Evolutionary conservation across 2,797 vertebrate species (phyloP), one percentile per base, ranked within the genome.

Genomic region (Labroides dimidiatus): DNA sequence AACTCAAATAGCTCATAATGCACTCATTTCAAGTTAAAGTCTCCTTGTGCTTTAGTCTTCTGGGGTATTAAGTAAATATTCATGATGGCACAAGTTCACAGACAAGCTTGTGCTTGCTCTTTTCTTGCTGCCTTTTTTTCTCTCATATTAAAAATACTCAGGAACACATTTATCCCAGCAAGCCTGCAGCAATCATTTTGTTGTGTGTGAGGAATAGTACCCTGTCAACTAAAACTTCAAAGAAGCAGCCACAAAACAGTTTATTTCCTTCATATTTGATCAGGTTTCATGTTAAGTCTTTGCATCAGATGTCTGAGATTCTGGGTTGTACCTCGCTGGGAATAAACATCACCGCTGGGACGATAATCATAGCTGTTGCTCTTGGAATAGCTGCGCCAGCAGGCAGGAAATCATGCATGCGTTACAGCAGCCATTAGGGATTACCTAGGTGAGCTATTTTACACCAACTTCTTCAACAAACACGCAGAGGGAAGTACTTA

Each of bases 371-470:
- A 84, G 90, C 87, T 84, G 84, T 82, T 86, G 81, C 82, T 89
- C 90, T 85, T 84, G 81, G 90, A 93, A 94, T 93, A 93, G 91
- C 85, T 87, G 69, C 69, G 82, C 91, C 92, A 76, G 85, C 84
- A 91, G 91, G 90, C 91, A 84, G 77, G 84, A 89, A 91, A 88
- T 90, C 89, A 90, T 91, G 90, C 89, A 91, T 89, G 88, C 59
- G 88, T 92, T 92, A 85, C 66, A 87, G 75, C 75, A 84, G 88
- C 86, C 91, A 89, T 92, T 85, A 89, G 89, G 85, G 88, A 91
- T 91, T 87, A 82, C 82, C 86, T 78, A 82, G 83, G 81, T 91
- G 84, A 80, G 90, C 84, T 84, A 82, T 90, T 91, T 90, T 69
- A 86, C 87, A 75, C 71, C 67, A 64, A n/a, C 63, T 68, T 78